Percentiles rank a stretch among this genome's conserved stretches.
These are phyloP conservation scores for Charina bottae DNA, from an alignment of 2,113 vertebrate genomes.

Conservation along the genomic window DNA sequence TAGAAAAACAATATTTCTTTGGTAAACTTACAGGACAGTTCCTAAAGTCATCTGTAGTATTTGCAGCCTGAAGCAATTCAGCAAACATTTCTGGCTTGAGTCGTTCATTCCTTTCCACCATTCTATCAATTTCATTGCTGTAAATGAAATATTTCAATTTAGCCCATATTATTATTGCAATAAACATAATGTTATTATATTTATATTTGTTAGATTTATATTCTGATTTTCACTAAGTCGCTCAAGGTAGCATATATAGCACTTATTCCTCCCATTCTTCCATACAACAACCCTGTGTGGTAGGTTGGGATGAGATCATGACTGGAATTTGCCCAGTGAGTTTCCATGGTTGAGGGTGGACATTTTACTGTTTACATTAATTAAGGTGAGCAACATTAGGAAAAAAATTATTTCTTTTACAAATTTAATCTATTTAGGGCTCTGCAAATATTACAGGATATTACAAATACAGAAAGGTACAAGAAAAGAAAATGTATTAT, in stretches of 20 bases:
- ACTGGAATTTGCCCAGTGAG: not conserved
- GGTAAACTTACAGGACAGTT: slow-evolving; percentile 90
- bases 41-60: slow-evolving; percentile 90
- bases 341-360: not conserved
- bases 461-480: not conserved
- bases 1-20: not conserved
- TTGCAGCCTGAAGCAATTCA: slow-evolving; percentile 90
- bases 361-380: not conserved
- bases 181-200: slow-evolving; percentile 1
- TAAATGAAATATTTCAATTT: slow-evolving; percentile 1
- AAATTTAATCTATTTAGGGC: not conserved
- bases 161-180: not conserved
- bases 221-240: not conserved
- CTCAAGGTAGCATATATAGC: not conserved
- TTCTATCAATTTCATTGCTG: slow-evolving; percentile 90
- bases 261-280: not conserved
- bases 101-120: slow-evolving; percentile 83
- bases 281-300: not conserved
- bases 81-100: slow-evolving; percentile 91
- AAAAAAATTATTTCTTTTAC: not conserved
- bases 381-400: not conserved
- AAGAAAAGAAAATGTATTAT: not conserved
- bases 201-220: not conserved
- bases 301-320: not conserved
- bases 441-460: not conserved